Conservation (phyloP, 2,888 invertebrate species). For the Scaptomyza cyrtandrae region DNA sequence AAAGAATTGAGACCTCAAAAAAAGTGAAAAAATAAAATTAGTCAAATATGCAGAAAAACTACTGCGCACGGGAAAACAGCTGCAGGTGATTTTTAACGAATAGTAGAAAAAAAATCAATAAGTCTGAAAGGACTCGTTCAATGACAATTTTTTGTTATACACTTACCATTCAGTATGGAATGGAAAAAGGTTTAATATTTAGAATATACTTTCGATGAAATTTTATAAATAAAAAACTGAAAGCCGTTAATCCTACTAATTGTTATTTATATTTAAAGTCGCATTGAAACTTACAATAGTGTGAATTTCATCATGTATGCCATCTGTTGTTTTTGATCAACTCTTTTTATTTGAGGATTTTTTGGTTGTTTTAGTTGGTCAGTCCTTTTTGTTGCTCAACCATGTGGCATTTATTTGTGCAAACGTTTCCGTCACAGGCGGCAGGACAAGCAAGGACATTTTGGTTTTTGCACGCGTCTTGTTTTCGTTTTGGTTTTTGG, state of each 20-base stretch:
- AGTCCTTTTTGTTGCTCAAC: slow-evolving; percentile 4
- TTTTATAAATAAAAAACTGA: too few species aligned
- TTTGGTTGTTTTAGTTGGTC: background rate
- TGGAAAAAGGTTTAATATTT: background rate
- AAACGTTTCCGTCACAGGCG: slow-evolving; percentile 68
- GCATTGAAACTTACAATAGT: background rate
- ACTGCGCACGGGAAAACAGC: slow-evolving; percentile 53
- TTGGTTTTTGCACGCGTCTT: slow-evolving; percentile 25
- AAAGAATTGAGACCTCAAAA: slow-evolving; percentile 31
- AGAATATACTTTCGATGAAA: too few species aligned
- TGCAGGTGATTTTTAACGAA: slow-evolving; percentile 69
- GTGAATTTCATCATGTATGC: background rate
- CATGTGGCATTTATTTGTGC: slow-evolving; percentile 41
- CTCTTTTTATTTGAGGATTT: background rate
- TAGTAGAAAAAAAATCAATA: slow-evolving; percentile 46
- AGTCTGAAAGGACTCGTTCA: background rate
- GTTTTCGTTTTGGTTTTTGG: slow-evolving; percentile 15
- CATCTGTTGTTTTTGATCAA: slow-evolving; percentile 1
- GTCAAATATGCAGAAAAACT: slow-evolving; percentile 48
- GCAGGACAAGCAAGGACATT: slow-evolving; percentile 50
- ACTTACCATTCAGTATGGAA: background rate
- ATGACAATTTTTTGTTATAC: background rate
- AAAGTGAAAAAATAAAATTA: slow-evolving; percentile 24
- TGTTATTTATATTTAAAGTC: background rate
- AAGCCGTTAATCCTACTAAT: background rate